Percentiles rank a stretch among this genome's conserved stretches.
Conservation (phyloP, 1,140 invertebrate species). For the Ylistrum balloti region DNA sequence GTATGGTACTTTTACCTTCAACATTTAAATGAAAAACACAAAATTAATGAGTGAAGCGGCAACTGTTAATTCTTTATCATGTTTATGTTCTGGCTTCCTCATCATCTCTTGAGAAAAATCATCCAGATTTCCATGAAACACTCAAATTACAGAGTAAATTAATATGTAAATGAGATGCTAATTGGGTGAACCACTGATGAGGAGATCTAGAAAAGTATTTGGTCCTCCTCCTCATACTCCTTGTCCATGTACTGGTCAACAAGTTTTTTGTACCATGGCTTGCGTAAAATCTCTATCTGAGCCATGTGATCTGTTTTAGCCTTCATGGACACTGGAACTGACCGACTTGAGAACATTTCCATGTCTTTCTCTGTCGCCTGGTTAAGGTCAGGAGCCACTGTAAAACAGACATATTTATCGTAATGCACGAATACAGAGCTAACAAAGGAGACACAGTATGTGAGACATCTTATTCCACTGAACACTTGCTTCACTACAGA, state of each 20-base stretch:
- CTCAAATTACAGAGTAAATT: too few relatives aligned
- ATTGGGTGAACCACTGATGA: neutral
- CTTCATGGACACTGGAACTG: constrained; percentile 79
- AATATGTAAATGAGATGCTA: neutral
- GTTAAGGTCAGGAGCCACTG: constrained; percentile 79
- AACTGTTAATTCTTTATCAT: too few relatives aligned
- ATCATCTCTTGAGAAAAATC: too few relatives aligned
- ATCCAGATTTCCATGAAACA: too few relatives aligned
- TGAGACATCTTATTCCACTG: too few relatives aligned
- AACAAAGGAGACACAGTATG: too few relatives aligned
- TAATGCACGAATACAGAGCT: too few relatives aligned
- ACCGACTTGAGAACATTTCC: constrained; percentile 77
- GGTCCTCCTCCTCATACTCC: constrained; percentile 71
- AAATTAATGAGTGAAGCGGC: too few relatives aligned
- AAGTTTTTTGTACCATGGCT: constrained; percentile 80
- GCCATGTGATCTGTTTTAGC: constrained; percentile 75
- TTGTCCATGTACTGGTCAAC: constrained; percentile 77
- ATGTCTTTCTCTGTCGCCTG: constrained; percentile 77
- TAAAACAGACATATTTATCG: constrained; percentile 46
- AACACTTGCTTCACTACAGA: too few relatives aligned
- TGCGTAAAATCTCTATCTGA: constrained; percentile 71
- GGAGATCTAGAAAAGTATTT: constrained; percentile 63
- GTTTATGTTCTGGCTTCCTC: too few relatives aligned
- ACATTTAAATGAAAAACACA: too few relatives aligned
- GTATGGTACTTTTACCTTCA: too few relatives aligned